Evolutionary conservation across 1,140 invertebrate species (phyloP).

Genomic region (Philopotamus ludificatus): DNA sequence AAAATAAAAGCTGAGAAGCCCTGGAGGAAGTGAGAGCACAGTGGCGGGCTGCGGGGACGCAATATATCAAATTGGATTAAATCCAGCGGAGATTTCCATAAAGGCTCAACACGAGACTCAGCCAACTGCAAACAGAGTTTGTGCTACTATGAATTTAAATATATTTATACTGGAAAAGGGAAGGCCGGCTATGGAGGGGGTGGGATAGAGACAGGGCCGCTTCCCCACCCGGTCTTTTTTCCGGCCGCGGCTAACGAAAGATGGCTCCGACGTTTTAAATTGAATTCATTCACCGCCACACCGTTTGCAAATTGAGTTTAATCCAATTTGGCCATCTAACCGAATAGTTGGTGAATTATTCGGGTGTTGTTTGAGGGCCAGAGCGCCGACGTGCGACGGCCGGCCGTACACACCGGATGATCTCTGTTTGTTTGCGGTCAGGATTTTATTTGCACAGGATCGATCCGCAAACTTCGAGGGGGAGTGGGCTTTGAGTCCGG

Average conservation of each 20-base stretch:
- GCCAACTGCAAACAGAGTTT: constrained; percentile 33
- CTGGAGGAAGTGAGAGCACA: neutral
- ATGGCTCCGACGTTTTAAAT: constrained; percentile 28
- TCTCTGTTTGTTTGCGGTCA: no score
- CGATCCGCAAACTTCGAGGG: no score
- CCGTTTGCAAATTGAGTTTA: constrained; percentile 14
- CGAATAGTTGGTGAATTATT: neutral
- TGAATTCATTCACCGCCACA: constrained; percentile 20
- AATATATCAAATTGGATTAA: constrained; percentile 14
- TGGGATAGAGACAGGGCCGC: neutral
- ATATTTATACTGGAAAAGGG: constrained; percentile 7
- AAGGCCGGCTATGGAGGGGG: neutral
- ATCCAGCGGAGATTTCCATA: constrained; percentile 10
- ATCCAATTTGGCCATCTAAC: neutral
- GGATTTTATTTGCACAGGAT: no score
- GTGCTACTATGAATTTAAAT: constrained; percentile 37
- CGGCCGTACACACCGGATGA: no score
- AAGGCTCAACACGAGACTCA: constrained; percentile 11
- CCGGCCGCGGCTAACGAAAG: constrained; percentile 19
- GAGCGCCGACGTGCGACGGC: no score
- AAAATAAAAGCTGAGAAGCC: constrained; percentile 3
- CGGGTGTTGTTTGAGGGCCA: no score
- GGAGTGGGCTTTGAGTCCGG: no score
- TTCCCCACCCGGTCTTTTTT: constrained; percentile 11
- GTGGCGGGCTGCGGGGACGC: constrained; percentile 3